phyloP scores from a whole-genome alignment of 2,113 vertebrate genomes.

The Turdus rufiventris region DNA sequence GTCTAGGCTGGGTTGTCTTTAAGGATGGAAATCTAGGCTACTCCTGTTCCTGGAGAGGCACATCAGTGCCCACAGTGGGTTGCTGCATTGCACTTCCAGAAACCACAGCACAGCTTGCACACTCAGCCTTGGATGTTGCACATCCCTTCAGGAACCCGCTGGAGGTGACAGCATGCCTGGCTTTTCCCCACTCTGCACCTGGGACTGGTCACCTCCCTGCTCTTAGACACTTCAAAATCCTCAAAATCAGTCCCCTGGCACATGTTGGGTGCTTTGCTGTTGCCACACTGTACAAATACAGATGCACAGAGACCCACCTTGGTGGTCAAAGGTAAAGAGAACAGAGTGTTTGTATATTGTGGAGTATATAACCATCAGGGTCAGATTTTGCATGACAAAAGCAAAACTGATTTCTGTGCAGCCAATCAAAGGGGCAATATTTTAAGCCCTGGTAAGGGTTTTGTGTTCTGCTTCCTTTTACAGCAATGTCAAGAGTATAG shows the following conservation, averaged over 20 bases:
- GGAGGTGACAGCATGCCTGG: accelerated
- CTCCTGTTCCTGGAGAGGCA: background rate
- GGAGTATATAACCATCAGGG: background rate
- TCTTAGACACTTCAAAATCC: background rate
- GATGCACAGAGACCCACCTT: background rate
- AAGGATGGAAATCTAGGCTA: background rate
- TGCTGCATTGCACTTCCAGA: background rate
- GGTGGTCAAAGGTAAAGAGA: background rate
- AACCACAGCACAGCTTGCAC: background rate
- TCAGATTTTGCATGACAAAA: background rate
- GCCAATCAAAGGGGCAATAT: background rate
- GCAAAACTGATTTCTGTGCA: background rate
- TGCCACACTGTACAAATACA: background rate
- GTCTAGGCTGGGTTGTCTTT: background rate
- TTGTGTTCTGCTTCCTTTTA: constrained; percentile 9
- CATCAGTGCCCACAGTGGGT: background rate
- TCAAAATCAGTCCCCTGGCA: background rate
- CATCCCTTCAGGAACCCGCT: background rate
- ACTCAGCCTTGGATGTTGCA: background rate
- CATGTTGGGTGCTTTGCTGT: background rate
- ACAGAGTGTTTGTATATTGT: background rate
- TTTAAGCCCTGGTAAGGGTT: background rate
- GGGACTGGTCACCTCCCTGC: background rate
- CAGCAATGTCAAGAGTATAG: constrained; percentile 7
- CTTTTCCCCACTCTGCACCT: background rate